Conservation (phyloP, 2,888 invertebrate genomes). For the Ametastegia equiseti region DNA sequence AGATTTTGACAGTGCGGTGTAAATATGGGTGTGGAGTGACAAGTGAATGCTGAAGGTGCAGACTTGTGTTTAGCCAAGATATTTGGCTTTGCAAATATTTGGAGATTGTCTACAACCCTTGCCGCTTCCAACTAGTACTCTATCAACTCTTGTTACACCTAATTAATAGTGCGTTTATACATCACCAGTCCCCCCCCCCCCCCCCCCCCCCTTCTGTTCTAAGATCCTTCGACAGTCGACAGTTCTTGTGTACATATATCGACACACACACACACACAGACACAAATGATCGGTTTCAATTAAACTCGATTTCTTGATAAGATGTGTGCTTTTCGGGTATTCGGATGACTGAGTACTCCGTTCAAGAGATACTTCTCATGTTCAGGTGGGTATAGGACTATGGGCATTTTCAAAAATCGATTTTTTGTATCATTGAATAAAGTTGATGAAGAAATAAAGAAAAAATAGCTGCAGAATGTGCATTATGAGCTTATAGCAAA, state of each 20-base stretch:
- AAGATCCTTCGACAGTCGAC: constrained; percentile 31
- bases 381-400: too few relatives aligned
- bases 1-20: constrained; percentile 3
- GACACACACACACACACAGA: background rate
- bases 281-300: background rate
- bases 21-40: constrained; percentile 31
- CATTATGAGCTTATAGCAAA: too few relatives aligned
- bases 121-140: constrained; percentile 62
- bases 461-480: too few relatives aligned
- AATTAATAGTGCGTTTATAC: constrained; percentile 64
- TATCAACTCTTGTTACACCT: constrained; percentile 70
- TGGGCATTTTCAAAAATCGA: background rate
- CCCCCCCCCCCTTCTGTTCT: background rate
- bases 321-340: background rate
- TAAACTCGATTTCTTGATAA: background rate
- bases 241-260: background rate
- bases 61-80: constrained; percentile 75
- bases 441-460: too few relatives aligned
- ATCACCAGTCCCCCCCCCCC: background rate
- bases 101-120: constrained; percentile 74
- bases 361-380: background rate
- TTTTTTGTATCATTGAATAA: too few relatives aligned
- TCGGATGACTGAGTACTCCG: background rate
- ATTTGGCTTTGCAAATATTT: constrained; percentile 75
- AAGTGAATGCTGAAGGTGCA: constrained; percentile 45